Evolutionary conservation across 2,797 vertebrate species (phyloP).

Genomic region (Falco berigora): DNA sequence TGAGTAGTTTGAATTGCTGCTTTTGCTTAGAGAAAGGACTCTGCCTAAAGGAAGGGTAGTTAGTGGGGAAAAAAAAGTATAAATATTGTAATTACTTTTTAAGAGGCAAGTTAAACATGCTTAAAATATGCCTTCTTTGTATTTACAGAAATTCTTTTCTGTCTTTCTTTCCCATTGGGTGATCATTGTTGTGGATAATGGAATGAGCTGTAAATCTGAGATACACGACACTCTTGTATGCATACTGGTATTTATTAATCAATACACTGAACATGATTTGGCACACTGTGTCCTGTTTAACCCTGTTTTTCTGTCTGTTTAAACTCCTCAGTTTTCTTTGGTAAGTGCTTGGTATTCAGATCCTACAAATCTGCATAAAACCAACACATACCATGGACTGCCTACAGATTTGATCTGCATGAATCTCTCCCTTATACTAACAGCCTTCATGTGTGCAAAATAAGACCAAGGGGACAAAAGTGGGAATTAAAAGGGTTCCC

Average conservation of each 20-base stretch:
- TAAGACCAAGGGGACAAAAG: slow-evolving; percentile 71
- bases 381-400: slow-evolving; percentile 70
- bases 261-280: slow-evolving; percentile 67
- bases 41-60: slow-evolving; percentile 51
- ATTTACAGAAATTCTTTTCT: slow-evolving; percentile 71
- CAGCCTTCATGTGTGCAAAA: slow-evolving; percentile 66
- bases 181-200: slow-evolving; percentile 71
- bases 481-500: slow-evolving; percentile 29
- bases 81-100: slow-evolving; percentile 63
- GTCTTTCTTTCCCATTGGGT: slow-evolving; percentile 67
- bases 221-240: slow-evolving; percentile 68
- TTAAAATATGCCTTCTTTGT: slow-evolving; percentile 70
- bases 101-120: slow-evolving; percentile 58
- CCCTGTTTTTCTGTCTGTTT: slow-evolving; percentile 71
- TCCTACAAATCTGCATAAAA: slow-evolving; percentile 74
- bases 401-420: slow-evolving; percentile 69
- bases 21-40: slow-evolving; percentile 18
- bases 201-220: slow-evolving; percentile 67
- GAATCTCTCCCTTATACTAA: slow-evolving; percentile 69
- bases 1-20: slow-evolving; percentile 9
- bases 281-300: slow-evolving; percentile 68
- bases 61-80: slow-evolving; percentile 32
- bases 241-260: slow-evolving; percentile 72
- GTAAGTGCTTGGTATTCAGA: slow-evolving; percentile 79
- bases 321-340: slow-evolving; percentile 70